Evolutionary conservation across 2,113 vertebrate species (phyloP), one percentile per base, ranked within the genome.

Genomic region (Egretta garzetta): DNA sequence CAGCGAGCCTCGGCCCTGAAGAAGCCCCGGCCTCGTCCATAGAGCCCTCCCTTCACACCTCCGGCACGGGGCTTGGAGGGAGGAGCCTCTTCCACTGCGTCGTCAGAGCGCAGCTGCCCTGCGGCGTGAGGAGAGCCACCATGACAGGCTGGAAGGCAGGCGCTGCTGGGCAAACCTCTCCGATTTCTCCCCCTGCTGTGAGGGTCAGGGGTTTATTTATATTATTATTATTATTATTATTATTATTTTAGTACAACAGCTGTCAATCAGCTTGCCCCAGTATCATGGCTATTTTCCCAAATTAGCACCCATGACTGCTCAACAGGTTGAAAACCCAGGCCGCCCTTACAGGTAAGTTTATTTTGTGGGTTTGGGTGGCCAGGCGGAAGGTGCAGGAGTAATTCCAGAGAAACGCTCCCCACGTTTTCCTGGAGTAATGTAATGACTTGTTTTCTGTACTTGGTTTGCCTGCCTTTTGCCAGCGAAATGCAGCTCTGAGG

Each of bases 31-130:
- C 58, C 28, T 59, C 11, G n/a, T 4, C 17, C 0, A 16, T 39
- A 8, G 12, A 4, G 12, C 47, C 20, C 0, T 4, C n/a, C 52
- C 72, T 35, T 79, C 53, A 10, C 60, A 85, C 67, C 86, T 68
- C 17, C 22, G 0, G 20, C 18, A 11, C 41, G 32, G 1, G n/a
- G 0, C 55, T 2, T 2, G 3, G 8, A 9, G 7, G 60, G 41
- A 37, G 20, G 23, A 27, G 55, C 68, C 27, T 15, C 7, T 8
- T 12, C 16, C 35, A 7, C 5, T 2, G 17, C 8, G 0, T 3
- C 39, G 17, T 9, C 26, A 14, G 30, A 14, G 84, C 11, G 0
- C 56, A 14, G 45, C 49, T 43, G 10, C 1, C 6, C 26, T 5
- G 32, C 1, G 27, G 47, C 1, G 1, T 19, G 41, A 37, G 45